Evolutionary conservation across 1,140 invertebrate genomes (phyloP).

Genomic region (Drosophila nigrodunni): DNA sequence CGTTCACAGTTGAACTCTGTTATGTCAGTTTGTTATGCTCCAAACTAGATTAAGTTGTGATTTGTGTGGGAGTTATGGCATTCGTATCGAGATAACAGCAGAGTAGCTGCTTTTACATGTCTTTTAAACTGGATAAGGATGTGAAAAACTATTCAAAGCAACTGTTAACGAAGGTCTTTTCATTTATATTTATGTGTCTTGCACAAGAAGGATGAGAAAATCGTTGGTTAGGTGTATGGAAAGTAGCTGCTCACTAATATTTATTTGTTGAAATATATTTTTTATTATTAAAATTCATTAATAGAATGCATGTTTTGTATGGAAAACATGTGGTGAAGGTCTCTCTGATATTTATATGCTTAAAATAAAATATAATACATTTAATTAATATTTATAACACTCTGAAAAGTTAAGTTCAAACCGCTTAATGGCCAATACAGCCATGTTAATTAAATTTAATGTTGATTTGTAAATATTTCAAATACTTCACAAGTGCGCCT

Average conservation of each 20-base stretch:
- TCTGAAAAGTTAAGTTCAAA: too few relatives aligned
- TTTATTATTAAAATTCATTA: neutral
- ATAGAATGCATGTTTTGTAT: neutral
- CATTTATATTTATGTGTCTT: neutral
- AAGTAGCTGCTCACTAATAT: neutral
- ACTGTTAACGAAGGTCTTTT: neutral
- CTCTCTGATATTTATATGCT: constrained; percentile 2
- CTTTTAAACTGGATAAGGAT: constrained; percentile 5
- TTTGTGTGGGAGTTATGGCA: constrained; percentile 60
- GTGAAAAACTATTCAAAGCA: constrained; percentile 1
- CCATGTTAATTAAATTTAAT: neutral
- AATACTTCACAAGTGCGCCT: neutral
- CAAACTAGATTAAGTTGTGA: constrained; percentile 37
- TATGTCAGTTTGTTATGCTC: constrained; percentile 61
- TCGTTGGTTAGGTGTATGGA: neutral
- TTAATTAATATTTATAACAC: too few relatives aligned
- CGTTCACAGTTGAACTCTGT: constrained; percentile 77
- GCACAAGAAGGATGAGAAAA: constrained; percentile 1
- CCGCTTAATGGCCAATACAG: too few relatives aligned
- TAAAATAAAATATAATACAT: neutral
- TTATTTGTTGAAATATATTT: neutral
- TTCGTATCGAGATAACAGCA: constrained; percentile 9
- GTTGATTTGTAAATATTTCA: neutral
- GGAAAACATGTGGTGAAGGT: neutral
- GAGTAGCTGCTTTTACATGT: constrained; percentile 13